These are phyloP conservation scores for Brachionichthys hirsutus DNA, from an alignment of 2,113 vertebrate genomes.

Conservation along the genomic window DNA sequence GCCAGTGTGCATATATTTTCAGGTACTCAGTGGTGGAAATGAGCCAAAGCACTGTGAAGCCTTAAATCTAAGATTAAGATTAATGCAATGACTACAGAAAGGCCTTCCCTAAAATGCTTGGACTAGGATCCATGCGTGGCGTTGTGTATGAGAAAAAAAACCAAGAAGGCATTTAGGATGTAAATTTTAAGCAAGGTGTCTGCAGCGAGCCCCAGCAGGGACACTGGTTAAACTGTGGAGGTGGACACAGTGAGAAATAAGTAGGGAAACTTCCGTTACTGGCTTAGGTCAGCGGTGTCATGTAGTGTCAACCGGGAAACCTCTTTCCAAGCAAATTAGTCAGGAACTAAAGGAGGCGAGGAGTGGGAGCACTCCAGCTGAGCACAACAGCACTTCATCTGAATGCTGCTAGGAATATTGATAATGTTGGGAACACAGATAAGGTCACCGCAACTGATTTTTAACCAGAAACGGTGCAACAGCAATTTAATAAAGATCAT, in stretches of 20 bases:
- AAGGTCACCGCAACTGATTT: slow-evolving; percentile 49
- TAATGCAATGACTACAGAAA: slow-evolving; percentile 4
- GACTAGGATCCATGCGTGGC: background rate
- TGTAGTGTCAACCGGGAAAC: slow-evolving; percentile 51
- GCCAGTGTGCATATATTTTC: slow-evolving; percentile 19
- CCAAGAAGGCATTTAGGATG: background rate
- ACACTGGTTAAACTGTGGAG: slow-evolving; percentile 23
- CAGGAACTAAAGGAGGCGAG: slow-evolving; percentile 47
- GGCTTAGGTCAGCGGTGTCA: slow-evolving; percentile 58
- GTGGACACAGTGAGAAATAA: slow-evolving; percentile 38
- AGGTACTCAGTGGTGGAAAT: slow-evolving; percentile 7
- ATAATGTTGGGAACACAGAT: slow-evolving; percentile 56
- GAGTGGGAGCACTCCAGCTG: slow-evolving; percentile 51
- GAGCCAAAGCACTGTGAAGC: slow-evolving; percentile 1
- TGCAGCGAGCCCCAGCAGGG: background rate
- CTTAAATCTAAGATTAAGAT: background rate
- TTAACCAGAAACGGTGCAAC: slow-evolving; percentile 27
- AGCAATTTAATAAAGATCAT: slow-evolving; percentile 40
- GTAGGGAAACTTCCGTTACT: slow-evolving; percentile 38
- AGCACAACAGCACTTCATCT: slow-evolving; percentile 57
- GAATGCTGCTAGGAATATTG: slow-evolving; percentile 49
- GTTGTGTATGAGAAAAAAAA: background rate
- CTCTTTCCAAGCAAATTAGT: slow-evolving; percentile 59
- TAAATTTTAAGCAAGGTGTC: background rate
- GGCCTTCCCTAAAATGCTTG: slow-evolving; percentile 1